Base-by-base conservation (phyloP, 2,797 vertebrate genomes). In the Micromesistius poutassou region DNA sequence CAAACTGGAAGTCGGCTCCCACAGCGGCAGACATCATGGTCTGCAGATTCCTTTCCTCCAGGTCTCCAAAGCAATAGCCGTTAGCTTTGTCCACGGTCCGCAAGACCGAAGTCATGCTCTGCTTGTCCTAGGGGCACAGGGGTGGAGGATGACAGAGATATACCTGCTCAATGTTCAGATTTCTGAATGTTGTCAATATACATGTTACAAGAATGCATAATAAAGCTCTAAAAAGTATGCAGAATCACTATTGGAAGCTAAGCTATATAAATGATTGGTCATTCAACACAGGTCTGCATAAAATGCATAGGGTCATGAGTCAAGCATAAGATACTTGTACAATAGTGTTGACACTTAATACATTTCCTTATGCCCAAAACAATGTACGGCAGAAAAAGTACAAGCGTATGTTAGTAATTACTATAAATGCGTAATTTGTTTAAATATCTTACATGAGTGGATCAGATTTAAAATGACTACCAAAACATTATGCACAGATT, bases 1-100 rank as follows among this genome's bases (percentile, higher is more conserved):
- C 83, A 42, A 99, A 99, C 87, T 99, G 96, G 88, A 99, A 99
- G 84, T 99, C 97, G 0, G 97, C 96, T 78, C 98, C 97, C 86
- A 99, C 87, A 4, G 96, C 97, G 0, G 96, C 94, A 9, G 97
- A 99, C 97, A 99, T 97, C 93, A 99, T 93, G 79, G 94, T 96
- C 84, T 96, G 95, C 80, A 99, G 89, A 91, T 95, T 97, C 79
- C 94, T 94, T 77, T 96, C 96, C 87, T 98, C 97, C 80, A 91
- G 83, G 79, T 97, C 94, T 40, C 96, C 97, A 0, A 97, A 99
- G 91, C 95, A 98, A 85, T 95, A 98, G 62, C 98, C 97, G 0
- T 96, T 99, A 90, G 97, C 98, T 89, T 98, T 99, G 93, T 99
- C 98, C 86, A 98, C 97, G 0, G 95, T 93, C 85, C 93, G 94